Evolutionary conservation across 2,797 vertebrate genomes (phyloP), one percentile per base, ranked within the genome.

Genomic region (Lithobates pipiens): DNA sequence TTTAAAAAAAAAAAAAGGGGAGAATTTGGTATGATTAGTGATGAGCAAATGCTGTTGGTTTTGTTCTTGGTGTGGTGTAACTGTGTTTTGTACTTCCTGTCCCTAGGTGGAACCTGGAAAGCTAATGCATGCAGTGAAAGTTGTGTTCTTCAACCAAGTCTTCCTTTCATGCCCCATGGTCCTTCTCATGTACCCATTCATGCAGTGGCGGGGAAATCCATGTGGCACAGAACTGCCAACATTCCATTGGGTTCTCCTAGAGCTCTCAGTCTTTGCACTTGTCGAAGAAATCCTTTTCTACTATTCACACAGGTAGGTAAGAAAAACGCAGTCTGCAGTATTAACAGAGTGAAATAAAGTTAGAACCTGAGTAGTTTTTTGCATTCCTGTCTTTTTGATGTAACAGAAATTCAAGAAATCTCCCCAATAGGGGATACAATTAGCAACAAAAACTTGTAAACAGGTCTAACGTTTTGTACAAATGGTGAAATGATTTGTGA

Each of bases 281-380:
- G 0, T 94, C 32, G 97, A 98, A 89, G 98, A 99, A 90, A 57
- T 98, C 8, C 57, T 98, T 42, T 99, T 99, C 91, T 99, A 98
- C 93, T 99, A 99, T 80, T 95, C 95, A 11, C 98, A 99, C 94
- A 93, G 96, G 98, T 97, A 87, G 34, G 27, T 10, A 0, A 15
- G 16, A 39, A 39, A 39, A 13, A 73, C 0, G 0, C 11, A 13
- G 44, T 13, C 44, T 13, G 44, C 10, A 46, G 11, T 46, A 2
- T 46, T 13, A 13, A 4, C 1, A 16, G 16, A 54, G 3, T 54
- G 16, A 16, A 13, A 54, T 54, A 54, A 3, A 16, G 16, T 18
- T 18, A 54, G 13, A 54, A 18, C 4, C 3, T 18, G 3, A 18
- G 16, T 16, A 4, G 16, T 54, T 16, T 15, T 46, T 11, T 39